Evolutionary conservation across 1,140 invertebrate genomes (phyloP), one percentile per base, ranked within the genome.

Genomic region (Aphelenchoides fujianensis): DNA sequence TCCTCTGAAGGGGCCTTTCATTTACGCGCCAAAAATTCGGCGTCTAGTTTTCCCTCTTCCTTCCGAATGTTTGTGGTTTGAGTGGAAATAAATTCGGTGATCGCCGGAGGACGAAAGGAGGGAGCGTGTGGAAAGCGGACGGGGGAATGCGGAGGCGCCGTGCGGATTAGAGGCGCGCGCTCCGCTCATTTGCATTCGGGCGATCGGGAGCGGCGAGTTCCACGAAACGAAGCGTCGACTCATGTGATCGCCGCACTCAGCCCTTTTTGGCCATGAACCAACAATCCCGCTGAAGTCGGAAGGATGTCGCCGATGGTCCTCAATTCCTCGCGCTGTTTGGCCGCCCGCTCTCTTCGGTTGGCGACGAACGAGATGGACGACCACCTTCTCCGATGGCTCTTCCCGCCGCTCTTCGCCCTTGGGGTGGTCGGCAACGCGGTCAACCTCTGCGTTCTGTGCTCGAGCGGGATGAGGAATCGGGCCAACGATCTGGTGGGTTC

Each of bases 401-500:
- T 83, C 69, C 82, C 82, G 5, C 41, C 77, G 27, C 74, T 83
- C 68, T 83, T 83, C 63, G 32, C 68, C 16, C 41, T 80, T n/a
- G 81, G 81, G 23, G 68, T 82, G 23, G 61, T 83, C n/a, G 82
- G 82, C 35, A 84, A 84, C 52, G 64, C 69, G 0, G 36, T 83
- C 7, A 83, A 84, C 67, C 69, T 83, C 32, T 83, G 74, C 75
- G 72, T 83, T 48, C 68, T 83, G 9, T 71, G 71, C 36, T 81
- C 71, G n/a, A 74, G 74, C 59, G 81, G 73, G 41, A 81, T 83
- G 72, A 72, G 83, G 27, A 81, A 81, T 61, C 68, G 82, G 63
- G 82, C 82, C 7, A 83, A 84, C 69, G 82, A 83, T 73, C 67
- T 83, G 78, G 80, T 83, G 41, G 32, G 63, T 5, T 27, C 53